Base-by-base conservation (phyloP, 1,140 invertebrate species). In the Aphaenogaster ashmeadi region DNA sequence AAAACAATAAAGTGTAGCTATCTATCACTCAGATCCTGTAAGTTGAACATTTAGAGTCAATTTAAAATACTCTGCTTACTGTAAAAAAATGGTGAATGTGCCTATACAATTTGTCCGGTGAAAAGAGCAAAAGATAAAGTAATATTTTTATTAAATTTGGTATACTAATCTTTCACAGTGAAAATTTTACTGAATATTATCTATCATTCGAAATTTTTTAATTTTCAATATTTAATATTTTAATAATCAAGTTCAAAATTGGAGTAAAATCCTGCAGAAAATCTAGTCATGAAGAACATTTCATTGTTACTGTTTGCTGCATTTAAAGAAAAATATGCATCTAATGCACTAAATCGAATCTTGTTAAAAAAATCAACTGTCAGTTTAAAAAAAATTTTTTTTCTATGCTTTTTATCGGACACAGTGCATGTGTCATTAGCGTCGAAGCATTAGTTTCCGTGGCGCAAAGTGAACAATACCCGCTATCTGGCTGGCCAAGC, bases 401-500 rank as follows among this genome's bases (percentile, higher is more conserved):
- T 5, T 56, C 36, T 13, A 44, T n/a, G 33, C 36, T 56, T 74
- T 74, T 56, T 56, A 74, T 44, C 52, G 36, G 71, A 56, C 9
- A 38, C 9, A 38, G 9, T 56, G 36, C 11, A 41, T 18, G 38
- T 38, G 33, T 15, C 47, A 74, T 74, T 41, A 47, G 71, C 21
- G 36, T 18, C 56, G 71, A 72, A 8, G 18, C 5, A 18, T 13
- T 56, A 41, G 33, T 50, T 56, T 74, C 71, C 71, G 33, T 74
- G 21, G 47, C 56, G 38, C 74, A 77, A 77, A 41, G 52, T 77
- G 74, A 77, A 77, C 74, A 38, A 77, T 77, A 77, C 74, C 74
- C 74, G 74, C 74, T 77, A 77, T 77, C 21, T 41, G 74, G 74
- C 56, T 56, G 56, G 56, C 74, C 74, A 77, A 77, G 74, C 74